Conservation (phyloP, 2,113 vertebrate species). For the Neolamprologus caudopunctatus region DNA sequence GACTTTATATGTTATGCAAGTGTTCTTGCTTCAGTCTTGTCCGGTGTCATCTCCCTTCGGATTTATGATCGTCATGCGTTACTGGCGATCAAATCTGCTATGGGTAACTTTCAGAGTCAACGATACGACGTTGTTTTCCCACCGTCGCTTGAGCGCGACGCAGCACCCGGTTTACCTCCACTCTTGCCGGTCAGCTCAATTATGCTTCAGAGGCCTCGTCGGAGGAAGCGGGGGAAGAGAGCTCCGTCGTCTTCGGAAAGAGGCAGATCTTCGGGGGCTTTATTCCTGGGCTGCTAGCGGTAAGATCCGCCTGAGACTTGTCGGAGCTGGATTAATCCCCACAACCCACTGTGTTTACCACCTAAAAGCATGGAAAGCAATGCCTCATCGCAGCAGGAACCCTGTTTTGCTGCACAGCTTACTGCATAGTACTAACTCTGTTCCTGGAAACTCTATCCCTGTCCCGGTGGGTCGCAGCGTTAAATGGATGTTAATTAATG, state of each 20-base stretch:
- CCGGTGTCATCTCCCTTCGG: neutral
- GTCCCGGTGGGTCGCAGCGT: rapidly evolving
- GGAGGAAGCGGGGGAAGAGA: neutral
- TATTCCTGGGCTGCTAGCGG: neutral
- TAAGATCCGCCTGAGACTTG: neutral
- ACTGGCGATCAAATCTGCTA: neutral
- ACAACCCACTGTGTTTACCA: neutral
- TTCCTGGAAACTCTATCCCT: too few species aligned
- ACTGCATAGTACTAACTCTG: too few species aligned
- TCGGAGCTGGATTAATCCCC: neutral
- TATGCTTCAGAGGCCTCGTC: neutral
- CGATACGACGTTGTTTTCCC: rapidly evolving
- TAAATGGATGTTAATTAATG: too few species aligned
- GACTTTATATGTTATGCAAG: neutral
- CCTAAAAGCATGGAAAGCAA: too few species aligned
- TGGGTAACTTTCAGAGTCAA: neutral
- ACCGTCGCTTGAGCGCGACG: rapidly evolving
- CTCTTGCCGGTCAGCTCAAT: neutral
- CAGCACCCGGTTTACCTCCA: neutral
- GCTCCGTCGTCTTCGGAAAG: neutral
- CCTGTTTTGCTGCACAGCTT: too few species aligned
- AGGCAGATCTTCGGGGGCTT: neutral
- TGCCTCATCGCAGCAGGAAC: too few species aligned
- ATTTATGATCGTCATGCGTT: neutral
- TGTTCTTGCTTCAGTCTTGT: neutral